Evolutionary conservation across 2,888 invertebrate genomes (phyloP), one percentile per base, ranked within the genome.

Genomic region (Opisthograptis luteolata): DNA sequence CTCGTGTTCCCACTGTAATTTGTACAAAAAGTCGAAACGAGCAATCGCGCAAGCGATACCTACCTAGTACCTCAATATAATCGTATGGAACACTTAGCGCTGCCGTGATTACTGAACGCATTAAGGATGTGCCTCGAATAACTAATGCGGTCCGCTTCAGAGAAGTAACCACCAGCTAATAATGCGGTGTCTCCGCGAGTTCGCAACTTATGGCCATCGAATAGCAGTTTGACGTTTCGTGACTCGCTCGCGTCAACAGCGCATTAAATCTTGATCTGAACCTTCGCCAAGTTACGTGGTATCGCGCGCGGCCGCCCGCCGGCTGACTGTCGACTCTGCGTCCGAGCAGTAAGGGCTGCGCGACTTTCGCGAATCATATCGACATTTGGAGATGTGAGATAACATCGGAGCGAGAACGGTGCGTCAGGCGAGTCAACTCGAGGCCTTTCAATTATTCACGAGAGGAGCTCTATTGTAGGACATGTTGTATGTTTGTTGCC

Each of bases 381-480:
- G 53, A 52, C 58, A 50, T 60, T 62, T 44, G 47, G 54, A 61
- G 64, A 58, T 61, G 49, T 37, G 56, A 74, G 79, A 79, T 79
- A 76, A 66, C 68, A 74, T 79, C 69, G 60, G 43, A 66, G 67
- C 66, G 69, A 66, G 67, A 65, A 66, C 66, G 64, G 68, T 76
- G 72, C 75, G 76, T 70, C 73, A 64, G 68, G 63, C 65, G 58
- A 64, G 56, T 57, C 60, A 63, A 64, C 61, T 64, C 57, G 64
- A 66, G 71, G 68, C 68, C 74, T 79, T 81, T 84, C 81, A 84
- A 81, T 83, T 79, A 84, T 84, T 83, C 79, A 83, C 76, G 68
- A 73, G 69, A 67, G 64, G 64, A 75, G 72, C 69, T 67, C 71
- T 73, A 75, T 75, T 75, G 71, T 72, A 61, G 71, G 68, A 69